Base-by-base conservation (phyloP, 2,113 vertebrate species). In the Scalopus aquaticus region DNA sequence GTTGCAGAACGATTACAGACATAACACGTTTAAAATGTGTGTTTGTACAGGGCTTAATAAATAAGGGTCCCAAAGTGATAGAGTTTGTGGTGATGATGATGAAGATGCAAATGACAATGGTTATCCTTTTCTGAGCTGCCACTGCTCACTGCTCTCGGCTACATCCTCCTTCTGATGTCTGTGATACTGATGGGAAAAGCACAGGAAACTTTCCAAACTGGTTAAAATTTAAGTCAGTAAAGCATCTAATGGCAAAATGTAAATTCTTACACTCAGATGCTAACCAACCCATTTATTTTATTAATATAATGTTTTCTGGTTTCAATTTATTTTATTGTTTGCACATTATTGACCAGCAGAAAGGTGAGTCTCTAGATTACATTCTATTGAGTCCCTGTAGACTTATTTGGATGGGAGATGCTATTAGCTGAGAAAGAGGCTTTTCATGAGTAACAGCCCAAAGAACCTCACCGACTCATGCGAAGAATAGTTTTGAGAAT, bases 151-250 rank as follows among this genome's bases (percentile, higher is more conserved):
- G 20, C n/a, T 13, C 1, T 67, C 28, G 42, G 35, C 13, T 37
- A 5, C 9, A 13, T 32, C 30, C 44, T 65, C 44, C 28, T 49
- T 67, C 44, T 67, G 8, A 51, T 77, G 15, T 64, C 30, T 69
- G 11, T 54, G 46, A 69, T 67, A 19, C 46, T 80, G 1, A 16
- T 30, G 30, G 24, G 62, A 62, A 92, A 78, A 37, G 10, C 74
- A 60, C 2, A 28, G 37, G 49, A 39, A 84, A 42, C 26, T 77
- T 69, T 42, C 5, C 19, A 84, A 44, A 9, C 12, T 46, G 56
- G 93, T 73, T 44, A 76, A 76, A 93, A 85, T 42, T n/a, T 60
- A 58, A 79, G 60, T 86, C 72, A 81, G 54, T 56, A 42, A 92
- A 93, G 42, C 15, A 49, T 51, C 56, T 64, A 30, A 17, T 54